Conservation (phyloP, 2,797 vertebrate species). For the Phalanger gymnotis region DNA sequence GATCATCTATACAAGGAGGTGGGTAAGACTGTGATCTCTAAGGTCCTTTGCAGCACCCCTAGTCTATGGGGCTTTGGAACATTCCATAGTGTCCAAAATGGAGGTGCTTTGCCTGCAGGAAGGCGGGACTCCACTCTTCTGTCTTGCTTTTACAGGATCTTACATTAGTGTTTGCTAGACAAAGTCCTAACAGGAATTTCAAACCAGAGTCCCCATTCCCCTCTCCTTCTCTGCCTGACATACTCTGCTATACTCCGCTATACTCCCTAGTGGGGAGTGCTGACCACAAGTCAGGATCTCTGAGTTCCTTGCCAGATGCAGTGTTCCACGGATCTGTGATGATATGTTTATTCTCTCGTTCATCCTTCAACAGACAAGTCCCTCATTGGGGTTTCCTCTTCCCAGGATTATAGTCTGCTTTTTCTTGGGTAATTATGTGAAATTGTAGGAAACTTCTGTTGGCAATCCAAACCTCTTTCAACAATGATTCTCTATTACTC, state of each 20-base stretch:
- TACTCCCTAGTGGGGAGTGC: neutral
- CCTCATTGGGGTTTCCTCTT: neutral
- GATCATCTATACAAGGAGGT: neutral
- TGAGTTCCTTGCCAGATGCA: neutral
- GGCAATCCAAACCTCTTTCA: slow-evolving; percentile 26
- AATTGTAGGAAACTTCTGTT: slow-evolving; percentile 37
- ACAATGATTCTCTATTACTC: slow-evolving; percentile 3
- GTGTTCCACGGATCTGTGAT: neutral
- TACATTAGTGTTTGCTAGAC: neutral
- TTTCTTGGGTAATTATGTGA: slow-evolving; percentile 12
- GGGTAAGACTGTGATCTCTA: neutral
- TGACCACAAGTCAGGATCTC: neutral
- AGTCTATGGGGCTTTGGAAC: neutral
- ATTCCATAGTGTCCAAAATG: neutral
- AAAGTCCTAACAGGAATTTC: neutral
- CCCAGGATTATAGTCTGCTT: slow-evolving; percentile 1
- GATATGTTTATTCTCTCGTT: neutral
- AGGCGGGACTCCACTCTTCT: neutral
- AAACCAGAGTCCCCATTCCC: neutral
- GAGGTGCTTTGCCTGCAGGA: neutral
- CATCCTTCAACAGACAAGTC: neutral
- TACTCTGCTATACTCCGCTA: neutral
- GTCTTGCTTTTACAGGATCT: neutral
- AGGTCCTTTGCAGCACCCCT: neutral
- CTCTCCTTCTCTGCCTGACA: neutral